Percentiles rank a stretch among this genome's conserved stretches.
Conservation (phyloP, 2,888 invertebrate species). For the Osedax fenrisi region DNA sequence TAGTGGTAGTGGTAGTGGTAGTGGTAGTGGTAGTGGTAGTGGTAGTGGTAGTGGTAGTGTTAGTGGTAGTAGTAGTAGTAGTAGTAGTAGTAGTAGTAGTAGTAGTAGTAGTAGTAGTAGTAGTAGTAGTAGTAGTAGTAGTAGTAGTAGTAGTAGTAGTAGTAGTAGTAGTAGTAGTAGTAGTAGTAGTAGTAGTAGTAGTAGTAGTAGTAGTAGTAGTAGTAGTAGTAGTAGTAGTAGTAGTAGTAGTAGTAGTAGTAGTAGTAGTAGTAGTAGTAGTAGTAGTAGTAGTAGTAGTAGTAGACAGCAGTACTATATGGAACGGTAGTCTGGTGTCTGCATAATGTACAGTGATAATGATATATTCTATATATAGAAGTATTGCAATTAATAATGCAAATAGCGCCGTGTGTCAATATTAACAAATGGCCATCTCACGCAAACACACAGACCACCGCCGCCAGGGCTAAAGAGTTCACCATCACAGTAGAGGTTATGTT, state of each 20-base stretch:
- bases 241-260: neutral
- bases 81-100: constrained; percentile 17
- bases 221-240: constrained; percentile 14
- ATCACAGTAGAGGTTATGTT: constrained; percentile 8
- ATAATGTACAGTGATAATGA: too few relatives aligned
- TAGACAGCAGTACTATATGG: too few relatives aligned
- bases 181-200: constrained; percentile 10
- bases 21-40: constrained; percentile 19
- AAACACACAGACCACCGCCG: too few relatives aligned
- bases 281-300: neutral
- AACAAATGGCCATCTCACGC: too few relatives aligned
- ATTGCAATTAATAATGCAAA: neutral
- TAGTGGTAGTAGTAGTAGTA: constrained; percentile 15
- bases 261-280: constrained; percentile 13
- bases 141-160: neutral
- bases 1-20: constrained; percentile 9
- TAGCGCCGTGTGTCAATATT: too few relatives aligned
- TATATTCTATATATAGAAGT: neutral
- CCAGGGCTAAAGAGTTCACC: neutral
- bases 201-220: constrained; percentile 15
- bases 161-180: constrained; percentile 13
- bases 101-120: constrained; percentile 13
- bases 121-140: constrained; percentile 8
- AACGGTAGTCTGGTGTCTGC: too few relatives aligned
- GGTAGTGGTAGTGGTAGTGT: constrained; percentile 4